Percentiles rank a stretch among this genome's conserved stretches.
Conservation (phyloP, 2,113 vertebrate genomes). For the Empidonax traillii region DNA sequence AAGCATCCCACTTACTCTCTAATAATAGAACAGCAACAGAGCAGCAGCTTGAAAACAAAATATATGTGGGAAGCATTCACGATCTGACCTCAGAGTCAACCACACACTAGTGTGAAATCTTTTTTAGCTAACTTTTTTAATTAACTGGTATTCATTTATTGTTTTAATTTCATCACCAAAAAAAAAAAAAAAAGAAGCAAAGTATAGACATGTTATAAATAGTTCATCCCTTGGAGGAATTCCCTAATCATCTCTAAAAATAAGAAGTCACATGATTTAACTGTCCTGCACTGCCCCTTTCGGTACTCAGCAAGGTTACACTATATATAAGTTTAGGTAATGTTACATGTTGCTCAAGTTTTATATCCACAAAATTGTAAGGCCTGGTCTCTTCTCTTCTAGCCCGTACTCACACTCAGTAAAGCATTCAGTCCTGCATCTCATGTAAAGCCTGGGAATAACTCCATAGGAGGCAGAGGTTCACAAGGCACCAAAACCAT, state of each 20-base stretch:
- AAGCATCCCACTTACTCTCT: constrained; percentile 32
- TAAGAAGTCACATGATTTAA: neutral
- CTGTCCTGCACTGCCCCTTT: neutral
- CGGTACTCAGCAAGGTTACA: neutral
- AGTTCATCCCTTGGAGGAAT: constrained; percentile 18
- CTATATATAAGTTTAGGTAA: neutral
- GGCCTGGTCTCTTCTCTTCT: neutral
- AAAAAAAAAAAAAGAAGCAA: neutral
- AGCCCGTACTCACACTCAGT: neutral
- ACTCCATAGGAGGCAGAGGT: neutral
- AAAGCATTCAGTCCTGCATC: neutral
- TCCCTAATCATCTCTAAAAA: constrained; percentile 51
- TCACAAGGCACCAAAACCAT: neutral
- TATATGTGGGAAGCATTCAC: neutral
- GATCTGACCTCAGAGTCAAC: neutral
- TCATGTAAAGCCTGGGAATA: neutral
- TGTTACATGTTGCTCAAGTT: neutral
- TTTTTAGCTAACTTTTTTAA: neutral
- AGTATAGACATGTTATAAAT: constrained; percentile 1
- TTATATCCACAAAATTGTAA: neutral
- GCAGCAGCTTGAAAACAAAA: constrained; percentile 19
- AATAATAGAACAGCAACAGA: constrained; percentile 18
- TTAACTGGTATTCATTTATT: neutral
- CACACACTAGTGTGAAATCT: neutral
- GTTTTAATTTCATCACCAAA: neutral